Percentiles rank a stretch among this genome's conserved stretches.
phyloP scores from a whole-genome alignment of 2,888 invertebrate species.

The Drosophila cognata region DNA sequence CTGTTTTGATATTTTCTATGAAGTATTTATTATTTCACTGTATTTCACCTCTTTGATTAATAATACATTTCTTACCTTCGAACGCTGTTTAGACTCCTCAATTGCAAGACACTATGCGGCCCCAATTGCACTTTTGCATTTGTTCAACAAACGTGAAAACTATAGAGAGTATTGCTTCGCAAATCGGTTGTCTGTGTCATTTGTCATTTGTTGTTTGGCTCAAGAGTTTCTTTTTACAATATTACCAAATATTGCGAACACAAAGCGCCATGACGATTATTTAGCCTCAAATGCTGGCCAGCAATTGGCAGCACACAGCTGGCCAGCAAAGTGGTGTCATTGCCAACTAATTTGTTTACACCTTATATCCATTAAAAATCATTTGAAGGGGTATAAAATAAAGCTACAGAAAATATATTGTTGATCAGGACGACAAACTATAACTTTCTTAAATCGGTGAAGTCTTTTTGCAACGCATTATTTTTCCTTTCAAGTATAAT shows the following conservation, averaged over 20 bases:
- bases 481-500: background rate
- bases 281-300: background rate
- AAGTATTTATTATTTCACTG: background rate
- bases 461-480: background rate
- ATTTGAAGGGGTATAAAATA: background rate
- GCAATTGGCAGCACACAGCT: background rate
- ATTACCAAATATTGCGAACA: constrained; percentile 51
- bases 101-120: background rate
- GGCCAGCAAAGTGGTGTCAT: constrained; percentile 1
- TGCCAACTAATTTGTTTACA: background rate
- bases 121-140: background rate
- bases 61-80: background rate
- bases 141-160: background rate
- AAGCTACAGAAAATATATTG: background rate
- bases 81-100: background rate
- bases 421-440: background rate
- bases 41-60: background rate
- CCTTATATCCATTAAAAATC: background rate
- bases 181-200: constrained; percentile 36
- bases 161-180: constrained; percentile 1
- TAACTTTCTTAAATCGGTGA: background rate
- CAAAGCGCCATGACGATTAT: constrained; percentile 9
- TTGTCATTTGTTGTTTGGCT: constrained; percentile 30
- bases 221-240: constrained; percentile 51
- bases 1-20: background rate